These are phyloP conservation scores for Zapus hudsonius DNA, from an alignment of 2,113 vertebrate species.

Conservation along the genomic window DNA sequence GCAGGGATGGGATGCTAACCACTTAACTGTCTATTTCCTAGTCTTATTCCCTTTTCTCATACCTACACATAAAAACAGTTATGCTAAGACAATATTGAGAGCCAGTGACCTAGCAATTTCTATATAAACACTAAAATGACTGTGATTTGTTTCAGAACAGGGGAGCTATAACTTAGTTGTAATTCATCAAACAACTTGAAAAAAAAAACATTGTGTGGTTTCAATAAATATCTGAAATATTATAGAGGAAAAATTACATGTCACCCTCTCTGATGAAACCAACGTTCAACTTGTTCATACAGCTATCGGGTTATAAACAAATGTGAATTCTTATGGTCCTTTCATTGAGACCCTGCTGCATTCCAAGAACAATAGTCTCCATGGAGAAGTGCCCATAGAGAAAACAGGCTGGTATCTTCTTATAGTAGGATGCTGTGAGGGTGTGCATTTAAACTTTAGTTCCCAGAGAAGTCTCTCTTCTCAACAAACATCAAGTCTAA, in stretches of 20 bases:
- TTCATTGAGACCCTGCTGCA: neutral
- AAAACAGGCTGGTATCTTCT: neutral
- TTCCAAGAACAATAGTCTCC: neutral
- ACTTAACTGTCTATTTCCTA: slow-evolving; percentile 2
- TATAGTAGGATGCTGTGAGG: neutral
- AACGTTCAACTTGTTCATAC: neutral
- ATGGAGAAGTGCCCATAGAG: neutral
- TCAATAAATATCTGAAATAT: neutral
- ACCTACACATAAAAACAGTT: neutral
- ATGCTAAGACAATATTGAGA: slow-evolving; percentile 4
- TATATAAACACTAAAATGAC: slow-evolving; percentile 6
- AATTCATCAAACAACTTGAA: slow-evolving; percentile 8
- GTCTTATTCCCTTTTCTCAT: neutral
- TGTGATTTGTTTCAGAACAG: slow-evolving; percentile 44
- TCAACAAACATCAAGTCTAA: neutral
- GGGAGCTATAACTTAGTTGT: neutral
- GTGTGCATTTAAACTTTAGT: neutral
- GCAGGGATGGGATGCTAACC: neutral
- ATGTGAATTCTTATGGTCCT: neutral
- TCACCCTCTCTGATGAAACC: neutral
- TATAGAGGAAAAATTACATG: neutral
- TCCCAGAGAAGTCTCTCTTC: neutral
- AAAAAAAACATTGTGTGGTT: neutral
- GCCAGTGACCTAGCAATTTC: neutral
- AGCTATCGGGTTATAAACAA: neutral